Base-by-base conservation (phyloP, 2,888 invertebrate genomes). In the Caenorhabditis japonica region DNA sequence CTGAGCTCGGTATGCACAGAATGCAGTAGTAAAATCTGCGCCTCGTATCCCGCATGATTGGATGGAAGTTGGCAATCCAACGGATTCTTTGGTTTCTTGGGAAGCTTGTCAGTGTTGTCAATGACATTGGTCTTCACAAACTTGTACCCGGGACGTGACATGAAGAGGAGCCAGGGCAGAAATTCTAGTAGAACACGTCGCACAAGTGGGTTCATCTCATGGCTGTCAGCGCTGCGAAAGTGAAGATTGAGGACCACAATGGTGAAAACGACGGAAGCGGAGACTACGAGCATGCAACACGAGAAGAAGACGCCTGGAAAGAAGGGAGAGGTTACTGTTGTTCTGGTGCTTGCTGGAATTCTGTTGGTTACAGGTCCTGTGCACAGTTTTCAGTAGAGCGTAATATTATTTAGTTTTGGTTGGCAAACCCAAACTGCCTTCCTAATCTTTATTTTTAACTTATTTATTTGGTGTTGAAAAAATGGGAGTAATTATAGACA, bases 241-340 rank as follows among this genome's bases (percentile, higher is more conserved):
- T 85, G 85, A 7, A 85, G 75, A 55, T 85, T 84, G 23, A 85
- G 68, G n/a, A 85, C 80, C 33, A 85, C 78, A 13, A 85, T 85
- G 15, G 84, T 85, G 75, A 85, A 84, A 15, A 85, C 83, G 23
- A 85, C 85, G 7, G 84, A 85, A 13, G 83, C 83, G 2, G 83
- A 77, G 8, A 84, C 80, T n/a, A 85, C 81, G 27, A 84, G 64
- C 85, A 85, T 85, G 58, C 83, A 84, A 39, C 82, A 84, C 12
- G 84, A 81, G 78, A 85, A 85, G 72, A 85, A 85, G 15, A 84
- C 83, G 13, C 83, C 85, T 80, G 68, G 5, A 30, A 30, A 30
- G 7, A 30, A 30, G 17, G 44, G 15, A 7, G 4, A 21, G 7
- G n/a, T 12, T 21, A 19, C 13, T 23, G 44, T 23, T 21, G 10